Percentiles rank a stretch among this genome's conserved stretches.
Conservation (phyloP, 2,797 vertebrate genomes). For the Falco berigora region DNA sequence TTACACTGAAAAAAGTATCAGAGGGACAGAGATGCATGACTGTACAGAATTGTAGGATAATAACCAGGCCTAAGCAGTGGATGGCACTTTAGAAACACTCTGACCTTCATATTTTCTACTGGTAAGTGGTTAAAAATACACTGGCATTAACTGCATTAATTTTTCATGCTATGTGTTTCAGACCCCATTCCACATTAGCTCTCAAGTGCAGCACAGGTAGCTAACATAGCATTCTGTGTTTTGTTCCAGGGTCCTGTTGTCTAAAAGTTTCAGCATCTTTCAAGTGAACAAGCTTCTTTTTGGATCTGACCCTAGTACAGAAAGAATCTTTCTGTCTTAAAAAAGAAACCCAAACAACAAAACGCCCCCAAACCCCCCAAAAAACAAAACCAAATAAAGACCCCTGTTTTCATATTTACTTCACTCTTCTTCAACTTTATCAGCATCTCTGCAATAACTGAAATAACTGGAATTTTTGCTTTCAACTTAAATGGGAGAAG, state of each 20-base stretch:
- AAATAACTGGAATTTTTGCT: not conserved
- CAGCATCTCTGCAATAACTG: not conserved
- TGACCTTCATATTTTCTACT: not conserved
- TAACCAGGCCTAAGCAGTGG: not conserved
- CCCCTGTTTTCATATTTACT: not conserved
- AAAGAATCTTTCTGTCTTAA: not conserved
- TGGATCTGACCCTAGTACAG: not conserved
- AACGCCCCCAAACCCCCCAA: no score
- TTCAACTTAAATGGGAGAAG: not conserved
- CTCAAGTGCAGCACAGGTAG: not conserved
- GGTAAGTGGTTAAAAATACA: not conserved
- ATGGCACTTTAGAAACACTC: not conserved
- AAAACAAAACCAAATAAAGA: no score
- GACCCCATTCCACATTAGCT: not conserved
- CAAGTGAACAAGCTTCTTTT: not conserved
- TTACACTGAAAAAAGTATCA: not conserved
- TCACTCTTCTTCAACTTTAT: not conserved
- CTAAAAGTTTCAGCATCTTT: not conserved
- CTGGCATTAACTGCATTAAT: not conserved
- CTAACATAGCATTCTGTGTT: not conserved
- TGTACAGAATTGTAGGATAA: not conserved
- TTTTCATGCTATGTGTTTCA: not conserved
- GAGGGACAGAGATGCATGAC: not conserved
- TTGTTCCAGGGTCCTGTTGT: not conserved
- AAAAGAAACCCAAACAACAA: not conserved